Evolutionary conservation across 2,888 invertebrate species (phyloP).

Genomic region (Petrolisthes manimaculis): DNA sequence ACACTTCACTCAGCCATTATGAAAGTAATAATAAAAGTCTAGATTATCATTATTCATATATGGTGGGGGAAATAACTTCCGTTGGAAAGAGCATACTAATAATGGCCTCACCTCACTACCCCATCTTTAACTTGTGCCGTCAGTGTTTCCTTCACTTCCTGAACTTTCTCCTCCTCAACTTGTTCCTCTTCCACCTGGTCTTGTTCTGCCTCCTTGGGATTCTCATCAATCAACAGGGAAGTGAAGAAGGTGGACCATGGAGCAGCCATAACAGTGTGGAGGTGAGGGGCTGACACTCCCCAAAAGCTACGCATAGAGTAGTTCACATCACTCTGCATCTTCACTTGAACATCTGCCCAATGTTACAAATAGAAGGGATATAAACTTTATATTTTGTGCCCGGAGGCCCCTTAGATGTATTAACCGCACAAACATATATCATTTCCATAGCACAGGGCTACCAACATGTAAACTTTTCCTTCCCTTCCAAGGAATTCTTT

Average conservation of each 20-base stretch:
- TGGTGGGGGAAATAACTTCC: background rate
- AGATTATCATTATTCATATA: background rate
- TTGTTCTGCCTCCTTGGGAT: background rate
- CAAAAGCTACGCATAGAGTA: constrained; percentile 42
- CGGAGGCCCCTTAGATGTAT: too few relatives aligned
- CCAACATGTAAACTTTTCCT: too few relatives aligned
- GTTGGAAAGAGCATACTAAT: background rate
- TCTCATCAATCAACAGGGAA: background rate
- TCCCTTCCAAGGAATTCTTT: too few relatives aligned
- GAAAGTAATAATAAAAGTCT: too few relatives aligned
- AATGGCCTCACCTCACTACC: constrained; percentile 17
- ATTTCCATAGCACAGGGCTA: too few relatives aligned
- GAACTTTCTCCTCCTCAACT: background rate
- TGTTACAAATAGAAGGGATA: background rate
- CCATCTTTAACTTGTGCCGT: constrained; percentile 38
- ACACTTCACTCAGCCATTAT: too few relatives aligned
- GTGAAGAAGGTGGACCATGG: constrained; percentile 49
- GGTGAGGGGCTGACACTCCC: constrained; percentile 43
- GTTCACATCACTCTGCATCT: constrained; percentile 44
- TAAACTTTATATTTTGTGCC: too few relatives aligned
- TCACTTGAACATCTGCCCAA: constrained; percentile 48
- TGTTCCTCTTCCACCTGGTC: background rate
- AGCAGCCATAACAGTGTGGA: constrained; percentile 35
- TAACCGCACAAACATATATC: too few relatives aligned
- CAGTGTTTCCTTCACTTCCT: constrained; percentile 18